These are phyloP conservation scores for Arctocebus calabarensis DNA, from an alignment of 2,797 vertebrate species.

Conservation along the genomic window DNA sequence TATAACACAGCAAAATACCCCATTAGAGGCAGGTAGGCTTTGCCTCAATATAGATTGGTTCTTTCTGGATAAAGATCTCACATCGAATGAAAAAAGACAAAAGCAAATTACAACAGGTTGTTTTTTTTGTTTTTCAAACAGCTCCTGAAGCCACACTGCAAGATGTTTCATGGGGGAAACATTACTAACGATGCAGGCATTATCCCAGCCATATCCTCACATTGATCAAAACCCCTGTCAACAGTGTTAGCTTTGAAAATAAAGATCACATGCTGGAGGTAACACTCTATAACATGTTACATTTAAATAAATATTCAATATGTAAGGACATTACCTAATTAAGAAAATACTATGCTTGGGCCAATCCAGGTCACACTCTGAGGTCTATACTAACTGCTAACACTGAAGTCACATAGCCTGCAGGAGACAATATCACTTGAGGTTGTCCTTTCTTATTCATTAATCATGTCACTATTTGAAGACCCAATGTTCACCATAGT, in stretches of 20 bases:
- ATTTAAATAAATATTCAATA: conserved; percentile 21
- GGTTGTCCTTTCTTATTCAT: conserved; percentile 24
- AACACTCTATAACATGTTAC: background rate
- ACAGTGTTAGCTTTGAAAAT: background rate
- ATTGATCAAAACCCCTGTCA: background rate
- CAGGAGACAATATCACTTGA: background rate
- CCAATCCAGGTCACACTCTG: background rate
- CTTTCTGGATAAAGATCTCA: conserved; percentile 32
- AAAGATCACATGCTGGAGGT: background rate
- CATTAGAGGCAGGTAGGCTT: background rate
- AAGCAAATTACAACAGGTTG: background rate
- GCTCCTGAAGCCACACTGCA: background rate
- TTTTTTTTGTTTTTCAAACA: background rate
- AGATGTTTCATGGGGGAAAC: background rate
- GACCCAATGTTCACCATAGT: background rate
- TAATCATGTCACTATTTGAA: conserved; percentile 53
- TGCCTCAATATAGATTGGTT: background rate
- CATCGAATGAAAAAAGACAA: conserved; percentile 39
- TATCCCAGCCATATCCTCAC: background rate
- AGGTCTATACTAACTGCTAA: background rate
- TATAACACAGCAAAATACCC: background rate
- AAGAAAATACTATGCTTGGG: background rate
- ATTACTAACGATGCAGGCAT: background rate
- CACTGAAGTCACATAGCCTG: fast-evolving
- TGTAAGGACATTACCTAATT: background rate